Conservation (phyloP, 2,888 invertebrate genomes). For the Mythimna lalbum region DNA sequence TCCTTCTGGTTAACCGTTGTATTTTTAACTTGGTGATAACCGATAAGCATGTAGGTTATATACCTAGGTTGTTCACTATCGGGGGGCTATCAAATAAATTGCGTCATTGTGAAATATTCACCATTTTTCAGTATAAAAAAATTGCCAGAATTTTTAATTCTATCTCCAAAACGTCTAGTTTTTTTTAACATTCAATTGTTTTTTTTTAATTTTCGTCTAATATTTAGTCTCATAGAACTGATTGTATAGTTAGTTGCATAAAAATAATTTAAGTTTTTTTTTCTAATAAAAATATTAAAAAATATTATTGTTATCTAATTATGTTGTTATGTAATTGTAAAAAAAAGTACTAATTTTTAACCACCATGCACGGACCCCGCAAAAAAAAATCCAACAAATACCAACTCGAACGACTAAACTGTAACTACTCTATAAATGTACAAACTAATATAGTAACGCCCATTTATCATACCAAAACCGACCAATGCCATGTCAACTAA, state of each 20-base stretch:
- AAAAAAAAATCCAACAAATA: constrained; percentile 57
- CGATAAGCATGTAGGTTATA: neutral
- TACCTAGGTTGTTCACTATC: neutral
- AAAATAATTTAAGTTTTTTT: no score
- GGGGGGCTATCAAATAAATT: constrained; percentile 1
- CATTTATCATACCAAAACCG: constrained; percentile 87
- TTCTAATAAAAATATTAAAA: no score
- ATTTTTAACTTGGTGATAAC: constrained; percentile 12
- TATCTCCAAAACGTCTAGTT: no score
- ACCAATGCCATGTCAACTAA: constrained; percentile 86
- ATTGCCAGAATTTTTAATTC: no score
- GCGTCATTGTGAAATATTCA: no score
- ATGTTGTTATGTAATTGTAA: no score
- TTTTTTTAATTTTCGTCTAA: no score
- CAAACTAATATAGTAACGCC: constrained; percentile 82
- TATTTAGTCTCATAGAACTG: no score
- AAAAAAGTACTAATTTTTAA: constrained; percentile 43
- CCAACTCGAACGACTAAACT: constrained; percentile 59
- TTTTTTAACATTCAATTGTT: no score
- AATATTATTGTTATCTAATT: no score
- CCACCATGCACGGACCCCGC: constrained; percentile 35
- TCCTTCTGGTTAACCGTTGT: constrained; percentile 25
- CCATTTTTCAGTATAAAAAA: no score
- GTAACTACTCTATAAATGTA: constrained; percentile 78
- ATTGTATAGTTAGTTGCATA: no score